Evolutionary conservation across 2,113 vertebrate species (phyloP), one percentile per base, ranked within the genome.

Genomic region (Nibea albiflora): DNA sequence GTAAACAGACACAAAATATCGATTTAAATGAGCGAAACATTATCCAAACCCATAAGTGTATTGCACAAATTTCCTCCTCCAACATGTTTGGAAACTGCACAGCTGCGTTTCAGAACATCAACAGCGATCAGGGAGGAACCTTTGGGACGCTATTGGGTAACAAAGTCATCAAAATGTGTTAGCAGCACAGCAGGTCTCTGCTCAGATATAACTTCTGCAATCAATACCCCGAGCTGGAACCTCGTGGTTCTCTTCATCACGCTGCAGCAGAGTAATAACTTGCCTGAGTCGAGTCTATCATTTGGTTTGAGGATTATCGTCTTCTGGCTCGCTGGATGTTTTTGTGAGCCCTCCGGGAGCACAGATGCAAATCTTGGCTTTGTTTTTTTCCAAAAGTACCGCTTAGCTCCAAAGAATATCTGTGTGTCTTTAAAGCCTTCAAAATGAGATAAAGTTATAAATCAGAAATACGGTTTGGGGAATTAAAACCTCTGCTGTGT

Each of bases 321-420:
- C 63, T 26, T 46, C 75, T 81, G 73, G 87, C 85, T 84, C 31
- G 19, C 74, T 77, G 77, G 77, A 31, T 85, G 87, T 76, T 69
- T 83, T 69, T 42, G 50, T 1, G 26, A 57, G 75, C 76, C 87
- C 73, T 63, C 66, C 0, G 76, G 87, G 81, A 88, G 54, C 28
- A 19, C 85, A 78, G 78, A 87, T 85, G 77, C 77, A 81, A 89
- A 87, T 87, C 77, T 79, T 62, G 77, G 80, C 85, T 70, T 78
- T 81, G 80, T 85, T 83, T 88, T 85, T 88, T 83, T 44, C 70
- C 44, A 78, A 57, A 80, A 78, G 74, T 70, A n/a, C 44, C 0
- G 46, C 73, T 72, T 22, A 77, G 28, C 70, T 83, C 56, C 16
- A 5, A 68, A 78, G 60, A 69, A 46, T 31, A 67, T 89, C 8